Conservation (phyloP, 1,140 invertebrate genomes). For the Drosophila nannoptera region DNA sequence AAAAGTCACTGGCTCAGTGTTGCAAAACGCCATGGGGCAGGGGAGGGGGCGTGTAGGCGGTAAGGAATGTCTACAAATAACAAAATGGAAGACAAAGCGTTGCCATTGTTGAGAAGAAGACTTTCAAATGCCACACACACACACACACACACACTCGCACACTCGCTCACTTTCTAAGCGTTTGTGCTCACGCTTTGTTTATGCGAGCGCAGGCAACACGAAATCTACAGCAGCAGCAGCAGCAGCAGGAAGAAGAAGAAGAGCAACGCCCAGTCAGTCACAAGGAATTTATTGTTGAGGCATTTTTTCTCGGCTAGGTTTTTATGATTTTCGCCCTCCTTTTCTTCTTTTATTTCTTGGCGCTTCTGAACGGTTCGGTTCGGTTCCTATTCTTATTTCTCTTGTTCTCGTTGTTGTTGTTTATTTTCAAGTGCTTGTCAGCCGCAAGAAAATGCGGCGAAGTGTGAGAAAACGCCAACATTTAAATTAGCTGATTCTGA, state of each 20-base stretch:
- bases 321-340: conserved; percentile 8
- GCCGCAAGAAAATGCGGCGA: conserved; percentile 14
- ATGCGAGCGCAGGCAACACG: conserved; percentile 33
- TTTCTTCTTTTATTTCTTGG: conserved; percentile 17
- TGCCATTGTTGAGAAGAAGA: conserved; percentile 48
- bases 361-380: conserved; percentile 20
- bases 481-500: conserved; percentile 71
- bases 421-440: conserved; percentile 54
- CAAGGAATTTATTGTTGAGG: conserved; percentile 75
- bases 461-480: conserved; percentile 53
- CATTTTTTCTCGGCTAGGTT: conserved; percentile 51
- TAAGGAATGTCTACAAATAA: conserved; percentile 42
- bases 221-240: conserved; percentile 5
- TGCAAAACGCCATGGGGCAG: conserved; percentile 47
- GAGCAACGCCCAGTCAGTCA: conserved; percentile 31
- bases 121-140: conserved; percentile 36
- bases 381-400: neutral
- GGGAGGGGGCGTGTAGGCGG: conserved; percentile 19
- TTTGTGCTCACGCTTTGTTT: conserved; percentile 32
- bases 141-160: conserved; percentile 1
- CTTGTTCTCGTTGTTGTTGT: conserved; percentile 1
- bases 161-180: conserved; percentile 23
- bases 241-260: neutral
- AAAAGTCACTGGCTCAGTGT: conserved; percentile 49
- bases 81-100: conserved; percentile 49